Percentiles rank a stretch among this genome's conserved stretches.
Conservation (phyloP, 2,888 invertebrate genomes). For the Calameuta idolon region DNA sequence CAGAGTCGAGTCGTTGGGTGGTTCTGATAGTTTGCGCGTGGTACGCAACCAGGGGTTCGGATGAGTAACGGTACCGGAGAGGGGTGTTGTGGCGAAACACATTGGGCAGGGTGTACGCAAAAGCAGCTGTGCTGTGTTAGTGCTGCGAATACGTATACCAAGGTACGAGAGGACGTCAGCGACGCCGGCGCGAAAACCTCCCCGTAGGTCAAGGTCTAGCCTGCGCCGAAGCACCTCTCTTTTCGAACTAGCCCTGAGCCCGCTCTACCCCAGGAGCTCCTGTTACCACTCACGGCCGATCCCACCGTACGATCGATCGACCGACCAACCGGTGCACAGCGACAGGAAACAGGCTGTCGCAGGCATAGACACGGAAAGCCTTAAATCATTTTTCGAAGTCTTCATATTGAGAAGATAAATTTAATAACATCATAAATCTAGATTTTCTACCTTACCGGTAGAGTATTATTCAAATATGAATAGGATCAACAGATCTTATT, state of each 20-base stretch:
- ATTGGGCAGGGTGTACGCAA: neutral
- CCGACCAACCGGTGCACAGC: conserved; percentile 19
- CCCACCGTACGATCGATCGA: conserved; percentile 64
- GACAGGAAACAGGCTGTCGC: neutral
- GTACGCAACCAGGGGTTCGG: neutral
- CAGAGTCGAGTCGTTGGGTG: conserved; percentile 58
- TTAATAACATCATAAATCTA: neutral
- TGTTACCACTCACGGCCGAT: conserved; percentile 68
- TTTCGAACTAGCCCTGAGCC: conserved; percentile 27
- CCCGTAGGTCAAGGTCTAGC: conserved; percentile 63
- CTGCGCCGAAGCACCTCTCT: conserved; percentile 16
- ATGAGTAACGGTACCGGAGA: conserved; percentile 2
- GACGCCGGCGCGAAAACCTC: conserved; percentile 63
- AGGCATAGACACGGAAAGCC: neutral
- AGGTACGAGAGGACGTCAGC: conserved; percentile 28
- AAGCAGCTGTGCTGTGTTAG: conserved; percentile 8
- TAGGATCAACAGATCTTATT: neutral
- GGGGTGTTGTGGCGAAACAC: neutral
- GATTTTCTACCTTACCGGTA: neutral
- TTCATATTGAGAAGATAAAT: neutral
- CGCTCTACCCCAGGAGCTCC: conserved; percentile 31
- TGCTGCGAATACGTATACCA: conserved; percentile 10
- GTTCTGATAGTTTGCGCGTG: conserved; percentile 17
- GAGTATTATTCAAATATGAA: neutral
- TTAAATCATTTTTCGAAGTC: neutral